Evolutionary conservation across 2,797 vertebrate species (phyloP).

Genomic region (Melanotaenia nigrans): DNA sequence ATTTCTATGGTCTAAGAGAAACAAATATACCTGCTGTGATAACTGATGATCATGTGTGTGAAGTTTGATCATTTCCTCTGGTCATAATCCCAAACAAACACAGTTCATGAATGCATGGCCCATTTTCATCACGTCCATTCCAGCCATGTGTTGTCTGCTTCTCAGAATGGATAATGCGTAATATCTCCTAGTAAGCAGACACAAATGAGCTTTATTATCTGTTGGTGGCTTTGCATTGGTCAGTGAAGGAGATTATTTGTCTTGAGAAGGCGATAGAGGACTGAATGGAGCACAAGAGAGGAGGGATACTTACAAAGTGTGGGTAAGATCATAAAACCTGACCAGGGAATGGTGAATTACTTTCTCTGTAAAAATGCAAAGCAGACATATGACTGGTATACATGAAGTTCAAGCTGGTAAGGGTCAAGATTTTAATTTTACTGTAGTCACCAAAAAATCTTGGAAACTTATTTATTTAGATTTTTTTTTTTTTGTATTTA

Average conservation of each 20-base stretch:
- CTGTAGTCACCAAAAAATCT: no score
- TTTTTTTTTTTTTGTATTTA: neutral
- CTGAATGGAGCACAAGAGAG: conserved; percentile 18
- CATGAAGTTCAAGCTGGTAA: neutral
- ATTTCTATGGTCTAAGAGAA: neutral
- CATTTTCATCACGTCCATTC: neutral
- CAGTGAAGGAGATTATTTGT: conserved; percentile 68
- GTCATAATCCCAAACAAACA: conserved; percentile 20
- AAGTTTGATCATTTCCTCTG: conserved; percentile 13
- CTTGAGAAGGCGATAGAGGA: conserved; percentile 33
- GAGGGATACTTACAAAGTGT: neutral
- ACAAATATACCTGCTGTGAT: conserved; percentile 36
- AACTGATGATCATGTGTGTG: conserved; percentile 5
- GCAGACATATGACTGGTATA: neutral
- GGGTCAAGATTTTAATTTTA: no score
- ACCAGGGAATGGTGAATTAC: neutral
- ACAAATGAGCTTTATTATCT: conserved; percentile 80
- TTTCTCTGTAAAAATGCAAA: neutral
- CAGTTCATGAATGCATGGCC: conserved; percentile 14
- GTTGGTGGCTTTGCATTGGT: conserved; percentile 68
- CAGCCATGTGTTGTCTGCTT: conserved; percentile 46
- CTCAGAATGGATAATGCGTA: conserved; percentile 70
- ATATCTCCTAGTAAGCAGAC: conserved; percentile 78
- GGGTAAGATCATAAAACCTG: neutral
- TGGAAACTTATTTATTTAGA: neutral